Conservation (phyloP, 1,140 invertebrate genomes). For the Holcopasites calliopsidis region DNA sequence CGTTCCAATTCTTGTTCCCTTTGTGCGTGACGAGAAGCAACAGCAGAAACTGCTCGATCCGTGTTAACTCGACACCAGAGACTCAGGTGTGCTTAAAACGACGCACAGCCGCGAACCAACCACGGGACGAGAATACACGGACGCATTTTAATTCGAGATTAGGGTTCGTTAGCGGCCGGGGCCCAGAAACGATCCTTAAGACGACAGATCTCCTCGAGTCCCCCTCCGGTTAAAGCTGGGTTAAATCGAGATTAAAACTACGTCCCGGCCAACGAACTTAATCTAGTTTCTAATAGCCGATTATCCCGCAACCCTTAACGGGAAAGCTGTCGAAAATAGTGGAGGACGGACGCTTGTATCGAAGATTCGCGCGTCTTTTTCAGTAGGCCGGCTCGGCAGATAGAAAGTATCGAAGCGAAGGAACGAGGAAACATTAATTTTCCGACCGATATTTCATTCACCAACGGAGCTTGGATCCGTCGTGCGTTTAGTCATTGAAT, state of each 20-base stretch:
- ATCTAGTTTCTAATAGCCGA: constrained; percentile 71
- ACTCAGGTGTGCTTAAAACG: constrained; percentile 10
- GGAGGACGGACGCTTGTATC: not conserved
- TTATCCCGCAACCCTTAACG: constrained; percentile 60
- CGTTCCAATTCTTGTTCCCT: constrained; percentile 10
- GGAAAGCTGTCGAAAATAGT: not conserved
- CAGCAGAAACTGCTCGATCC: not conserved
- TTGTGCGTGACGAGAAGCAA: not conserved
- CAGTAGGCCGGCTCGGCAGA: not conserved
- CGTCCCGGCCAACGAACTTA: constrained; percentile 51
- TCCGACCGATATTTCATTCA: too few relatives aligned
- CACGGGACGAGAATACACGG: constrained; percentile 10
- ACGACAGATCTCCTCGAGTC: constrained; percentile 21
- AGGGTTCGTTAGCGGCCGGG: constrained; percentile 57
- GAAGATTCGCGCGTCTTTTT: constrained; percentile 26
- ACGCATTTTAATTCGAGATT: constrained; percentile 67
- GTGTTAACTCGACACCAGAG: constrained; percentile 48
- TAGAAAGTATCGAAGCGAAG: not conserved
- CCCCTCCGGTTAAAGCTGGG: constrained; percentile 40
- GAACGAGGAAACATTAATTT: constrained; percentile 44
- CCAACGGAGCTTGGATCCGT: not conserved
- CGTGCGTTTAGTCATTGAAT: not conserved
- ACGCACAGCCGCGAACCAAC: not conserved
- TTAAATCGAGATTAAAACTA: constrained; percentile 62
- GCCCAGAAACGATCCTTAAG: constrained; percentile 34